phyloP scores from a whole-genome alignment of 2,113 vertebrate species.

The Aldabrachelys gigantea region DNA sequence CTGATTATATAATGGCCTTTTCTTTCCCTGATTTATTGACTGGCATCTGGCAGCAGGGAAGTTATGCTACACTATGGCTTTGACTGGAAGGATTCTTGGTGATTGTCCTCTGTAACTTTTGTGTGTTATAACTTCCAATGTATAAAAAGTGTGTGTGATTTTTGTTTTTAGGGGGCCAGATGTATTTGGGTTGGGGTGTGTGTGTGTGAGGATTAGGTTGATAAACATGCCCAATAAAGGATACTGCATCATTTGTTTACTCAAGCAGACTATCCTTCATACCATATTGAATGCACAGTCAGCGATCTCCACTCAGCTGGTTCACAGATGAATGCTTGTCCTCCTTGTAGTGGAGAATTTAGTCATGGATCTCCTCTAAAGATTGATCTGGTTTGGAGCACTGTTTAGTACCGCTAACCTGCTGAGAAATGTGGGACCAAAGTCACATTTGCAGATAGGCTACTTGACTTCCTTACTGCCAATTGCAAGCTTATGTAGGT shows the following conservation, averaged over 20 bases:
- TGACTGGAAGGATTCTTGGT: background rate
- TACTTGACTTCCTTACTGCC: background rate
- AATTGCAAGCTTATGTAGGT: background rate
- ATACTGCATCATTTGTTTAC: background rate
- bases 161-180: background rate
- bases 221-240: background rate
- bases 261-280: background rate
- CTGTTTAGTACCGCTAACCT: accelerated
- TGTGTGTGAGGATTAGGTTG: background rate
- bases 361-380: accelerated
- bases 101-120: background rate
- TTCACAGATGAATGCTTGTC: background rate
- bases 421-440: background rate
- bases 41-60: background rate
- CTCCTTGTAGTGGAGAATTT: accelerated
- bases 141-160: background rate
- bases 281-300: background rate
- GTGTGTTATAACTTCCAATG: background rate
- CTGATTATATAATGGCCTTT: background rate
- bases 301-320: background rate
- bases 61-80: accelerated
- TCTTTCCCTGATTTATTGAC: background rate
- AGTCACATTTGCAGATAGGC: background rate
- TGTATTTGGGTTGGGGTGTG: background rate
- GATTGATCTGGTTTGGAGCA: background rate